phyloP scores from a whole-genome alignment of 1,140 invertebrate species.

The Drosophila mayri region DNA sequence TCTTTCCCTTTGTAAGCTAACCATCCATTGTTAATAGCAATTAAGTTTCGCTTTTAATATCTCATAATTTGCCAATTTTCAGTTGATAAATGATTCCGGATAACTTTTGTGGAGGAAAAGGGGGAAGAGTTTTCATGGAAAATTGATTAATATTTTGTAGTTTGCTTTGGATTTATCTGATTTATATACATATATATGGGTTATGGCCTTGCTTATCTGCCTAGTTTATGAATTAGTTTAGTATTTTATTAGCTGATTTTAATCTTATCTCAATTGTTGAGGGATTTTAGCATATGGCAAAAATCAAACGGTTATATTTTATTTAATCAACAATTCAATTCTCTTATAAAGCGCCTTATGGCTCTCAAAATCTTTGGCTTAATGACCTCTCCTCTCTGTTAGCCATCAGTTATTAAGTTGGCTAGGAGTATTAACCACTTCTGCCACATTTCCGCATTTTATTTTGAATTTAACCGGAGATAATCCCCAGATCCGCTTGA shows the following conservation, averaged over 20 bases:
- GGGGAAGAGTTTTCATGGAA: background rate
- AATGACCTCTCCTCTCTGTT: too few species aligned
- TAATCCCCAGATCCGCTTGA: constrained; percentile 7
- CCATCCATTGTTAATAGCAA: constrained; percentile 43
- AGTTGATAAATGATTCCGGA: constrained; percentile 18
- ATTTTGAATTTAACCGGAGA: constrained; percentile 4
- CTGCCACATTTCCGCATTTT: background rate
- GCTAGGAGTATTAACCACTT: background rate
- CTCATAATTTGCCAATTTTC: constrained; percentile 38
- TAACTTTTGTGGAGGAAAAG: background rate
- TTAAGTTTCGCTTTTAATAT: constrained; percentile 38
- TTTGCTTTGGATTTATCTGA: background rate
- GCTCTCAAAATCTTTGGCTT: background rate
- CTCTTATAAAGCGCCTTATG: background rate
- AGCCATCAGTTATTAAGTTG: background rate
- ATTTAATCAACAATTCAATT: background rate
- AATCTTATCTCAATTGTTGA: constrained; percentile 5
- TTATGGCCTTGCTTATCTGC: background rate
- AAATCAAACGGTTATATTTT: background rate
- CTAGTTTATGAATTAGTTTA: background rate
- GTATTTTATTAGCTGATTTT: background rate
- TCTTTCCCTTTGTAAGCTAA: background rate
- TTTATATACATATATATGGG: background rate
- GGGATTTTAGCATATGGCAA: background rate
- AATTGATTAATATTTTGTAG: background rate